Evolutionary conservation across 2,797 vertebrate species (phyloP).

Genomic region (Ctenopoma multispine): DNA sequence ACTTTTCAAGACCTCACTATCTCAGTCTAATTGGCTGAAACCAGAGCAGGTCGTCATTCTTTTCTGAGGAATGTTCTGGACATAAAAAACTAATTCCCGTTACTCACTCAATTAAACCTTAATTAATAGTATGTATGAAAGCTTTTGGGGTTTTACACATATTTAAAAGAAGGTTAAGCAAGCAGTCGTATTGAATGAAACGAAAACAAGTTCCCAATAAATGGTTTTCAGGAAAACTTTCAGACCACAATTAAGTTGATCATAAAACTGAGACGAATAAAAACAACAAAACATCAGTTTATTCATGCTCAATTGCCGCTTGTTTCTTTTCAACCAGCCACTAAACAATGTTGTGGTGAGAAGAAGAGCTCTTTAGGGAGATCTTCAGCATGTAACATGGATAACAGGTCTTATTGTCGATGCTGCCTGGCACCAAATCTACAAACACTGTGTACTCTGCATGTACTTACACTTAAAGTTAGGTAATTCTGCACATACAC

Average conservation of each 20-base stretch:
- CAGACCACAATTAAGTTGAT: constrained; percentile 2
- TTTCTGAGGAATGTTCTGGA: constrained; percentile 66
- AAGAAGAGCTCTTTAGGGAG: constrained; percentile 36
- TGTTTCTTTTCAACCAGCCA: constrained; percentile 46
- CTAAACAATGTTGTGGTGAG: constrained; percentile 28
- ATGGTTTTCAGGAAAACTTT: constrained; percentile 16
- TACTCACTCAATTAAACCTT: constrained; percentile 59
- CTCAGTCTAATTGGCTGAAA: constrained; percentile 83
- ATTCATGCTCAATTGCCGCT: constrained; percentile 25
- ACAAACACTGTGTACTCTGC: constrained; percentile 17
- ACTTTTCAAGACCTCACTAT: constrained; percentile 79
- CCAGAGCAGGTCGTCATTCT: constrained; percentile 68
- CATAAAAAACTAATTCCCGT: constrained; percentile 61
- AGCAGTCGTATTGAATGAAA: not conserved
- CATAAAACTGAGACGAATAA: constrained; percentile 23
- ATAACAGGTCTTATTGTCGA: constrained; percentile 55
- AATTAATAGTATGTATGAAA: constrained; percentile 30
- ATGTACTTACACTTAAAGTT: constrained; percentile 13
- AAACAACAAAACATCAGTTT: constrained; percentile 39
- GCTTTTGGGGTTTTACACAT: constrained; percentile 9
- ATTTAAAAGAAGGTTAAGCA: constrained; percentile 5
- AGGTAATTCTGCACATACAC: constrained; percentile 13
- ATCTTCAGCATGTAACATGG: constrained; percentile 13
- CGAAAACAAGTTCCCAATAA: not conserved
- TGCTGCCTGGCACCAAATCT: constrained; percentile 50